Base-by-base conservation (phyloP, 2,888 invertebrate species). In the Lasiommata megera region DNA sequence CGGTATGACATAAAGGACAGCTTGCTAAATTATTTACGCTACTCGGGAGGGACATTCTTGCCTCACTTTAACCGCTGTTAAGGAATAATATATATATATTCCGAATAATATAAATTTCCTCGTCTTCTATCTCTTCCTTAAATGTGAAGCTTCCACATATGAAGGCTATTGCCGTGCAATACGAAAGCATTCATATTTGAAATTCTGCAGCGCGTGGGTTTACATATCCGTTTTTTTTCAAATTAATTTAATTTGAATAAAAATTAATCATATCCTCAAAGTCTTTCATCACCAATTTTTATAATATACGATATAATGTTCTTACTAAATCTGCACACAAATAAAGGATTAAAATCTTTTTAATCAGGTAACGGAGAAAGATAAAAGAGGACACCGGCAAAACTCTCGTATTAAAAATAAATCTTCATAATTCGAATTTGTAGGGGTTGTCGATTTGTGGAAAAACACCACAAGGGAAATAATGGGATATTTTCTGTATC, bases 1-100 rank as follows among this genome's bases (percentile, higher is more conserved):
- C 68, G 68, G 74, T 72, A 74, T 74, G 76, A 69, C 77, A 78
- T 78, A 77, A 80, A 80, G 79, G 77, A 74, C 76, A 66, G 69
- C 69, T 67, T 66, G 69, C 69, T 74, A 74, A 81, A 84, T 83
- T 83, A 82, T 84, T 82, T 82, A 83, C 80, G 79, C 79, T 78
- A 72, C 79, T 77, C 79, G 65, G 62, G 75, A 73, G 77, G 69
- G 65, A 66, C 65, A 70, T 67, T 78, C 76, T 77, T 59, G 59
- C 56, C 68, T 69, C 70, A 70, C 73, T 71, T 71, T 72, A 72
- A 77, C 73, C 70, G 73, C 66, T 61, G 54, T 58, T 60, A 44
- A 61, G 51, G 40, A 46, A n/a, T n/a, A n/a, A n/a, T n/a, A n/a
- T n/a, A n/a, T n/a, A n/a, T n/a, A 50, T 54, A 50, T 56, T 56